These are phyloP conservation scores for Thunnus maccoyii DNA, from an alignment of 2,113 vertebrate species.

Conservation along the genomic window DNA sequence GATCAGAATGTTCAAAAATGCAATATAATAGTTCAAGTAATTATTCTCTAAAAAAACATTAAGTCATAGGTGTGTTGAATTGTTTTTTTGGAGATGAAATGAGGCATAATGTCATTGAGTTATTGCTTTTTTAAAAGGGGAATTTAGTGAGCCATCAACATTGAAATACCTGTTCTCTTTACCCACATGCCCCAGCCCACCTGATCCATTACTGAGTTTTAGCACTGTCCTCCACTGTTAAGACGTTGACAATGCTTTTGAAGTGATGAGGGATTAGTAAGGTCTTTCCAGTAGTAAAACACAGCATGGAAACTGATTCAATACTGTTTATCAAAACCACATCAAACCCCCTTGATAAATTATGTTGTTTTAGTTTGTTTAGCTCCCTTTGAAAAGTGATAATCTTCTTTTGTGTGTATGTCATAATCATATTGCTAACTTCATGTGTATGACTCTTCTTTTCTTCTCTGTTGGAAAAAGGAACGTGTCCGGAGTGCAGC, in stretches of 20 bases:
- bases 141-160: no score
- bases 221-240: not conserved
- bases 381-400: not conserved
- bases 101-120: no score
- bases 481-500: conserved; percentile 81
- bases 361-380: not conserved
- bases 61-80: not conserved
- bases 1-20: not conserved
- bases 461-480: conserved; percentile 70
- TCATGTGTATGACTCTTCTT: not conserved
- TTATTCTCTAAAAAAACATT: no score
- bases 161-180: not conserved
- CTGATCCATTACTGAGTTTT: not conserved
- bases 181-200: not conserved
- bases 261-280: not conserved
- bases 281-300: not conserved
- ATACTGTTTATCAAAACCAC: not conserved
- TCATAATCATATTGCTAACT: not conserved
- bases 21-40: not conserved
- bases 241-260: not conserved
- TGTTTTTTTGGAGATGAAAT: not conserved
- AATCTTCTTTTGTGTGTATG: not conserved
- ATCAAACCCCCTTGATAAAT: not conserved
- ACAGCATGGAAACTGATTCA: not conserved
- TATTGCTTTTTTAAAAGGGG: no score